Evolutionary conservation across 2,888 invertebrate genomes (phyloP), one percentile per base, ranked within the genome.

Genomic region (Diarsia brunnea): DNA sequence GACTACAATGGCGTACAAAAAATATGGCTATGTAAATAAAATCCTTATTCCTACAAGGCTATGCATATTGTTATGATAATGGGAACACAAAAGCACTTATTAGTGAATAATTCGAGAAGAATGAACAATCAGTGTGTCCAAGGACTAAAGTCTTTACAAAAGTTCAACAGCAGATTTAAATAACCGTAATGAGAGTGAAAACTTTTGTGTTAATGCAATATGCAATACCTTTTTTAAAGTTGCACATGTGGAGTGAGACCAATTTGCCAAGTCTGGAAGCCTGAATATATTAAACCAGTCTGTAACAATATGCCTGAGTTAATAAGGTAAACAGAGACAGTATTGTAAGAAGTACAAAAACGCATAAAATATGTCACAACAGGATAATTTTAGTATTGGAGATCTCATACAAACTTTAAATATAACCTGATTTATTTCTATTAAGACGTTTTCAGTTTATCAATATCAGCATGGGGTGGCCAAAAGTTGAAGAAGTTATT

Each of bases 61-160:
- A 11, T 65, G 55, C 38, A 77, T 81, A 81, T 88, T 88, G 81
- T 88, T 81, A 82, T 82, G 76, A 68, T 81, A 82, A 81, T 82
- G 75, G 27, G 61, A 67, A 72, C 67, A 81, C 69, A 75, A 79
- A 63, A 63, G 76, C 73, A 75, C 69, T 73, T 84, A 81, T 81
- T 84, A 78, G 81, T 73, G 75, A 77, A 77, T 75, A 65, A 75
- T 75, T 78, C 53, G 66, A 70, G 43, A 81, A 84, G 66, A 87
- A 86, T 73, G 74, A 74, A 86, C 78, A 81, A 79, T 79, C 87
- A 66, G 70, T 72, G 63, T 69, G 61, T 69, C 74, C 87, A 87
- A 87, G 87, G 82, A 81, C 84, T 70, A 75, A 75, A 63, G 66
- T 77, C 47, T 71, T 74, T 51, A 79, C 78, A 86, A 78, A 73